Evolutionary conservation across 2,888 invertebrate genomes (phyloP).

Genomic region (Antitype chi): DNA sequence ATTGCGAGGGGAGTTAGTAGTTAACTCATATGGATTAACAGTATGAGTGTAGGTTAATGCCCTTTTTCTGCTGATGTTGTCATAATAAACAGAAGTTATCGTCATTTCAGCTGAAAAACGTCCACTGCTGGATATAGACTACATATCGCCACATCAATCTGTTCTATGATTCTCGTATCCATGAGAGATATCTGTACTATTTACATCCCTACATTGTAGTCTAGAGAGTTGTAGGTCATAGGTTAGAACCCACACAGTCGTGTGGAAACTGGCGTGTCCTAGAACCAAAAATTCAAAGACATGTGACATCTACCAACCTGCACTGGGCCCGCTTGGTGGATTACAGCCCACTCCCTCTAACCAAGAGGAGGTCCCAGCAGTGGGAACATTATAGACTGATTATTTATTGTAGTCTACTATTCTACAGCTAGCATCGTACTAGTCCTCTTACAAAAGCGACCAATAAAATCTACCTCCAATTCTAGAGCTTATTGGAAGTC

Average conservation of each 20-base stretch:
- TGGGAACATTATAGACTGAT: too few species aligned
- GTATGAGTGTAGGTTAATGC: constrained; percentile 3
- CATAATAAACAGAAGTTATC: background rate
- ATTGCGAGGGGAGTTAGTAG: constrained; percentile 50
- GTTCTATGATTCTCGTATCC: background rate
- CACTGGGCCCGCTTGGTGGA: too few species aligned
- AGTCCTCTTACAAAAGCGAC: background rate
- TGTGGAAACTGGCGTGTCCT: too few species aligned
- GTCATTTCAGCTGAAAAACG: background rate
- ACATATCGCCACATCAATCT: background rate
- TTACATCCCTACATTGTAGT: background rate
- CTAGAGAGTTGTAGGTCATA: background rate
- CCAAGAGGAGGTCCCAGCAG: too few species aligned
- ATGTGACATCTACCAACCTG: too few species aligned
- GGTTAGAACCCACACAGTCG: too few species aligned
- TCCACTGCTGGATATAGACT: background rate
- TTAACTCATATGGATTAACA: constrained; percentile 46
- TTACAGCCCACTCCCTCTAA: too few species aligned
- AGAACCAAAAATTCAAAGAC: too few species aligned
- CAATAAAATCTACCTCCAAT: background rate
- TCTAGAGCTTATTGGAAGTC: background rate
- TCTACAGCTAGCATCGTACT: background rate
- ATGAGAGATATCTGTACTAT: background rate
- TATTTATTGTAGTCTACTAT: background rate
- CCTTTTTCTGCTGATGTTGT: background rate